Base-by-base conservation (phyloP, 1,140 invertebrate genomes). In the Heliconius himera region DNA sequence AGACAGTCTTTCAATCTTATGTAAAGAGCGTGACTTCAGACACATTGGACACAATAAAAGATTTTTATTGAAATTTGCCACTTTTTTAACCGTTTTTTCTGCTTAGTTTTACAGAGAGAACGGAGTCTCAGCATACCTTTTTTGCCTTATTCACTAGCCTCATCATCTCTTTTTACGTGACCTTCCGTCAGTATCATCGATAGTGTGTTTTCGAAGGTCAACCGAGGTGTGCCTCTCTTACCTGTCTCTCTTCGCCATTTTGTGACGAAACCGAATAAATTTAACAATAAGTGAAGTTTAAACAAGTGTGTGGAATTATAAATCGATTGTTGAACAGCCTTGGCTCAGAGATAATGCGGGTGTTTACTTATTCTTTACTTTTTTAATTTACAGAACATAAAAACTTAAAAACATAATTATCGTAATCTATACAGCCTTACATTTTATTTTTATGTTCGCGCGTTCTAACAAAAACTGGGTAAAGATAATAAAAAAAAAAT, bases 401-500 rank as follows among this genome's bases (percentile, higher is more conserved):
- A 29, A 29, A 66, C 3, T 22, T 13, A 29, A 66, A 29, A 66
- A 66, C 20, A 26, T 22, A 9, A 60, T 26, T 26, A 26, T 13
- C 60, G 60, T 66, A 26, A 66, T 66, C 60, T 66, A 66, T 66
- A 29, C 60, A 66, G 60, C 60, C 60, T 66, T 66, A 66, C 22
- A 66, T 22, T 66, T 66, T 8, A 66, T 66, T 66, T 66, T 66
- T 26, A 13, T 66, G 8, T 26, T 26, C 60, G 49, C 9, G 51
- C n/a, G 56, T 60, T 29, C 60, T 29, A 66, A 66, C 20, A 74
- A 74, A 72, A 76, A 79, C 51, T 13, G 33, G 76, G 22, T 76
- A 84, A 84, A 84, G 85, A 82, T 85, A 87, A 88, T 90, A 82
- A 87, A 83, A 89, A 88, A 89, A 88, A 85, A 88, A n/a, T n/a